These are phyloP conservation scores for Eleutherodactylus coqui DNA, from an alignment of 2,797 vertebrate genomes.

Conservation along the genomic window DNA sequence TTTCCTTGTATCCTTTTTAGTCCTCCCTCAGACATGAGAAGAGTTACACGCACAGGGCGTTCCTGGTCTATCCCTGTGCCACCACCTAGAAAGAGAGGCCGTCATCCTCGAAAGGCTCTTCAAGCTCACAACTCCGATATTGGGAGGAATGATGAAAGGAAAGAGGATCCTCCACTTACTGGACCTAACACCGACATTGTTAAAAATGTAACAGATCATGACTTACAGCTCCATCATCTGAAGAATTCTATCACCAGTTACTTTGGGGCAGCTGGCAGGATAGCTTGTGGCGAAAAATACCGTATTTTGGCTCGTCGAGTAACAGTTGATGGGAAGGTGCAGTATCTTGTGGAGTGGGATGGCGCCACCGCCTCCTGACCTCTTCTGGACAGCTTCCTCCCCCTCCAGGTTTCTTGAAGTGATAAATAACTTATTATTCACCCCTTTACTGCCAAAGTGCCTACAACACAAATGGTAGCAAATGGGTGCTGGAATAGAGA, in stretches of 20 bases:
- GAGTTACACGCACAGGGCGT: constrained; percentile 84
- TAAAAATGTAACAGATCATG: constrained; percentile 90
- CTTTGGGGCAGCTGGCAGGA: constrained; percentile 94
- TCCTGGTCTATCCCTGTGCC: constrained; percentile 85
- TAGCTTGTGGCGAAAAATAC: constrained; percentile 97
- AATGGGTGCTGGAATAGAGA: constrained; percentile 23
- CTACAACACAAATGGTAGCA: constrained; percentile 33
- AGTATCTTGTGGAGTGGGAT: constrained; percentile 99
- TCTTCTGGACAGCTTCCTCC: constrained; percentile 70
- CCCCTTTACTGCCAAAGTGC: constrained; percentile 49
- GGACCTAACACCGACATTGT: constrained; percentile 92
- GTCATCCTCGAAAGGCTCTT: constrained; percentile 86
- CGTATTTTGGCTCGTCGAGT: constrained; percentile 92
- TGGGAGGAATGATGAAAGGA: constrained; percentile 80
- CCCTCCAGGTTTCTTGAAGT: constrained; percentile 27
- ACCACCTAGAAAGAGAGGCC: constrained; percentile 89
- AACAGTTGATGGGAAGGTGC: constrained; percentile 95
- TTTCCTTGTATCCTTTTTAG: background rate
- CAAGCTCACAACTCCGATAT: constrained; percentile 89
- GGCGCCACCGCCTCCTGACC: constrained; percentile 95
- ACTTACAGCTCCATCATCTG: constrained; percentile 92
- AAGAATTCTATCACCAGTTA: constrained; percentile 98
- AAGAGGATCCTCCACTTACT: constrained; percentile 82
- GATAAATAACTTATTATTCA: constrained; percentile 45
- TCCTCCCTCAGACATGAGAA: constrained; percentile 88